Evolutionary conservation across 2,113 vertebrate genomes (phyloP), one percentile per base, ranked within the genome.

Genomic region (Poecile atricapillus): DNA sequence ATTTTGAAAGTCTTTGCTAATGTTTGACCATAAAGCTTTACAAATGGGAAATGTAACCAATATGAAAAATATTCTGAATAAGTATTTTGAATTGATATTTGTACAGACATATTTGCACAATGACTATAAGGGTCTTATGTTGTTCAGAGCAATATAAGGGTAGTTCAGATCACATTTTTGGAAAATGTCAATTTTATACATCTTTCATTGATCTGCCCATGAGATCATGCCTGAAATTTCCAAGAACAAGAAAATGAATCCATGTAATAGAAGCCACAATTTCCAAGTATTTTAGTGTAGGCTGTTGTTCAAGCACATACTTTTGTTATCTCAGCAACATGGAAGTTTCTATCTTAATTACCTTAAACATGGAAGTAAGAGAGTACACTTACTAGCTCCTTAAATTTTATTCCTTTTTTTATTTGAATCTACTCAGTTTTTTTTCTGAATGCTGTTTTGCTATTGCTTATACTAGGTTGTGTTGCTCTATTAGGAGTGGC

Each of bases 231-330:
- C 55, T 83, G 81, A 80, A 89, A 89, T 80, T 65, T 44, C 49
- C 16, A 50, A 31, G 4, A 53, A 28, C 31, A 15, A 63, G 69
- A 86, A 79, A 50, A 74, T 39, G 0, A 69, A 33, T 64, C 22
- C 14, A 5, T 33, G 5, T 24, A 39, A 11, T 21, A 49, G 11
- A 76, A 80, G 12, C 6, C 2, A 2, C 23, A 55, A 22, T 50
- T 59, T 73, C 10, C 5, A 4, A 78, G 30, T 5, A 41, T 31
- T 73, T 69, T 77, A 52, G 11, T 27, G 27, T 33, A 60, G 18
- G 27, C 7, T 1, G 0, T 15, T 83, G 10, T 28, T 33, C 28
- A 64, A 18, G n/a, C 24, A 65, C 19, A 13, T 64, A 23, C 1
- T 53, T 68, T 25, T 31, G 8, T 3, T 64, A 27, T 11, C 2